Evolutionary conservation across 2,797 vertebrate species (phyloP), one percentile per base, ranked within the genome.

Genomic region (Rhinophrynus dorsalis): DNA sequence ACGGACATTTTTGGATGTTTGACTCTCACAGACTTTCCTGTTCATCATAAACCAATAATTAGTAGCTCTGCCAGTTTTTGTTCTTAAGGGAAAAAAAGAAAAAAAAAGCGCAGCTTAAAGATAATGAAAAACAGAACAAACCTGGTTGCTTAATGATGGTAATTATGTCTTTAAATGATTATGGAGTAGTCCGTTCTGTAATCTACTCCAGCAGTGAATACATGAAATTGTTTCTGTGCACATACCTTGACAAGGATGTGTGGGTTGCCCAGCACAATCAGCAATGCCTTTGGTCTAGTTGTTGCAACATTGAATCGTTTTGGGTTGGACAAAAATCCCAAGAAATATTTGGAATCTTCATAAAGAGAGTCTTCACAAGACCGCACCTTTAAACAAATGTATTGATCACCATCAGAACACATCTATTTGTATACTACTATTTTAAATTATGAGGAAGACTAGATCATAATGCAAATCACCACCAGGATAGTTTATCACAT

Each of bases 231-330:
- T 50, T 3, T 51, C 7, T 40, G 24, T 17, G 18, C 13, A 73
- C 86, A 78, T 78, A 97, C 97, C 83, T 80, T 89, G 38, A 92
- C 84, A 13, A 99, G 94, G 61, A 96, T 26, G 0, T 98, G 93
- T 11, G 97, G 97, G 81, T 99, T 97, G 74, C 97, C 97, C 37
- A 98, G 74, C 0, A 97, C 73, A 7, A 99, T 76, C 42, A 98
- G 89, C 78, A 99, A 83, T 67, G 96, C 97, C 84, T 97, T 99
- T 58, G 96, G 74, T 70, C 97, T 91, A 7, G 96, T 99, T 81
- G 97, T 74, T 1, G 96, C 96, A 18, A 99, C 97, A 0, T 98
- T 99, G 78, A 99, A 99, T 69, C 96, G 93, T 77, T 97, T 99
- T 1, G 95, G 92, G 79, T 96, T 94, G 44, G 89, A 80, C 37